Evolutionary conservation across 2,888 invertebrate species (phyloP), one percentile per base, ranked within the genome.

Genomic region (Leptodirus hochenwartii): DNA sequence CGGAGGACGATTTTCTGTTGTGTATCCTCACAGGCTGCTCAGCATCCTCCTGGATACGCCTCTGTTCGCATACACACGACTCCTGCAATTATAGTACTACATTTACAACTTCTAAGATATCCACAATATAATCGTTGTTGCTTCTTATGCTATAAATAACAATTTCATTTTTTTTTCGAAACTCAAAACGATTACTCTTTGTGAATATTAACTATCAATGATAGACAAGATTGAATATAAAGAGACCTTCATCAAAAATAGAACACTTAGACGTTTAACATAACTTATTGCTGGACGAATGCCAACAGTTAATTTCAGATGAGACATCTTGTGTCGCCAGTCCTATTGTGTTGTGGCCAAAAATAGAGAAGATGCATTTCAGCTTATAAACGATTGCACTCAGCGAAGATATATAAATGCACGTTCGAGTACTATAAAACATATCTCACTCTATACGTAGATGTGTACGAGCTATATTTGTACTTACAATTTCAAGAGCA

Each of bases 1-100:
- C 42, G 40, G 47, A 34, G 37, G 43, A 39, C 41, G 41, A 46
- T 46, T 51, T 52, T 44, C 51, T 46, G 15, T 11, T 27, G 17
- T 25, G 20, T 26, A 29, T 31, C 33, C 34, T 34, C 42, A 47
- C 45, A 36, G 45, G 44, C 43, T 45, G 47, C 44, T 49, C 50
- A 41, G 45, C 50, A 49, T 50, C 52, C 43, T 54, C 55, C 56
- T 56, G 56, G 57, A 57, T 57, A 57, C 57, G 57, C 57, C 58
- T 53, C 57, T 57, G 53, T 49, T 49, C 45, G 49, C 54, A 54
- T 40, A 47, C 44, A 46, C 55, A 55, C 45, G 41, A 39, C 32
- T 34, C 39, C 35, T 46, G n/a, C n/a, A n/a, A n/a, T n/a, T n/a
- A n/a, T n/a, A n/a, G n/a, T n/a, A n/a, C n/a, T n/a, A n/a, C n/a